phyloP scores from a whole-genome alignment of 2,888 invertebrate species.

The Megastigmus dorsalis region DNA sequence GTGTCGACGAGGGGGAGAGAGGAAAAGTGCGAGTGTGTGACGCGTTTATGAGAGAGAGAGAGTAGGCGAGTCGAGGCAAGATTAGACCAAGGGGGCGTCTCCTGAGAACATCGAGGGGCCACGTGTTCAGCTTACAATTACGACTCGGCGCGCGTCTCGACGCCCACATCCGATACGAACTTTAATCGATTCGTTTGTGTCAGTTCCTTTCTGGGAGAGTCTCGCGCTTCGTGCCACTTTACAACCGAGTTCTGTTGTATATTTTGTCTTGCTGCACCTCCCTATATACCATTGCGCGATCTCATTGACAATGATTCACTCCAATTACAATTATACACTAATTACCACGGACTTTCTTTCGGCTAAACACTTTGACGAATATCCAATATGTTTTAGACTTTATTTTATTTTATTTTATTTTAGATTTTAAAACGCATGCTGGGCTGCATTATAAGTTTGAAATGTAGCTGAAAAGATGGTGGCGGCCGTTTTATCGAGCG shows the following conservation, averaged over 20 bases:
- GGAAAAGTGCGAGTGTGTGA: too few species aligned
- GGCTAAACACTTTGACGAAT: background rate
- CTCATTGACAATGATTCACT: too few species aligned
- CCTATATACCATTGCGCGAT: too few species aligned
- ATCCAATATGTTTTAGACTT: too few species aligned
- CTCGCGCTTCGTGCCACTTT: conserved; percentile 7
- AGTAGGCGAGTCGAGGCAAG: conserved; percentile 58
- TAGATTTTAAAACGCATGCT: background rate
- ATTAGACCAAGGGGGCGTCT: conserved; percentile 71
- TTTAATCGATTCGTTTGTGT: conserved; percentile 62
- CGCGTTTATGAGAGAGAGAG: conserved; percentile 8
- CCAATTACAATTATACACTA: too few species aligned
- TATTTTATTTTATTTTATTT: background rate
- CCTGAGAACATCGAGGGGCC: conserved; percentile 65
- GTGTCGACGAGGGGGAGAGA: too few species aligned
- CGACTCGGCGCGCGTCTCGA: conserved; percentile 56
- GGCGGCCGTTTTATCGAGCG: too few species aligned
- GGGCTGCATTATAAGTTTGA: too few species aligned
- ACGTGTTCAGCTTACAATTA: conserved; percentile 64
- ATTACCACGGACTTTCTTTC: too few species aligned
- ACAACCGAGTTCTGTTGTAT: background rate
- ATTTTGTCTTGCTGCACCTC: background rate
- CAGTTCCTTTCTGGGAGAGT: conserved; percentile 37
- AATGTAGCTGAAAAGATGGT: background rate
- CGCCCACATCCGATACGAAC: conserved; percentile 66